phyloP scores from a whole-genome alignment of 2,113 vertebrate species.

The Lepus europaeus region DNA sequence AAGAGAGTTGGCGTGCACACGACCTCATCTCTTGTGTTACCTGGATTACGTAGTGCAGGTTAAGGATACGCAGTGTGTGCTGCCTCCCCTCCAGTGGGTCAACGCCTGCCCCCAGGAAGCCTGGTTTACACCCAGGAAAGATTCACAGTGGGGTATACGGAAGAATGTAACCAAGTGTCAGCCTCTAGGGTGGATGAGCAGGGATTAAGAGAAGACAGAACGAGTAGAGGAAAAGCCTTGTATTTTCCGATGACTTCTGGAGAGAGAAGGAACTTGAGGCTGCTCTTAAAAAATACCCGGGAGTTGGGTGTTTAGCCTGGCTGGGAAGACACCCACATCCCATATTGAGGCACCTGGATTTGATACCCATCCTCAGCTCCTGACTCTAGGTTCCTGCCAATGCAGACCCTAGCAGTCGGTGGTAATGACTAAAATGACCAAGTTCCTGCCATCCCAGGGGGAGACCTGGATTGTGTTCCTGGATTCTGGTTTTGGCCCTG shows the following conservation, averaged over 20 bases:
- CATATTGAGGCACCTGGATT: too few relatives aligned
- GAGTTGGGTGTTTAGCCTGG: neutral
- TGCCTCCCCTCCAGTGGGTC: neutral
- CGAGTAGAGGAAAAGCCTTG: neutral
- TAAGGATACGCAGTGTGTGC: neutral
- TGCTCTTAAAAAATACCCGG: constrained; percentile 30
- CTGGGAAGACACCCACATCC: too few relatives aligned
- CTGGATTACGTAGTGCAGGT: neutral
- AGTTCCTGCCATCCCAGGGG: too few relatives aligned
- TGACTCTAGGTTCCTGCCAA: too few relatives aligned
- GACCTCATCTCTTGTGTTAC: neutral
- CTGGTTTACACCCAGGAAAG: neutral
- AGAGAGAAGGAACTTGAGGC: constrained; percentile 13
- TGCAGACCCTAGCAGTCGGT: too few relatives aligned
- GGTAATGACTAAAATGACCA: too few relatives aligned
- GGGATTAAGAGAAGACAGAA: constrained; percentile 16
- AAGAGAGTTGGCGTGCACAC: neutral
- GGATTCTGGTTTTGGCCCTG: too few relatives aligned
- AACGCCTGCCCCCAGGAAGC: neutral
- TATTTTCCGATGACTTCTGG: constrained; percentile 43
- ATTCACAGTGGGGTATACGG: neutral
- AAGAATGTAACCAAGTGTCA: neutral
- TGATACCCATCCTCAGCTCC: too few relatives aligned
- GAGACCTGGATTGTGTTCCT: too few relatives aligned
- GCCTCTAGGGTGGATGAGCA: neutral